Percentiles rank a stretch among this genome's conserved stretches.
These are phyloP conservation scores for Corythornis madagascariensis DNA, from an alignment of 2,113 vertebrate genomes.

Conservation along the genomic window DNA sequence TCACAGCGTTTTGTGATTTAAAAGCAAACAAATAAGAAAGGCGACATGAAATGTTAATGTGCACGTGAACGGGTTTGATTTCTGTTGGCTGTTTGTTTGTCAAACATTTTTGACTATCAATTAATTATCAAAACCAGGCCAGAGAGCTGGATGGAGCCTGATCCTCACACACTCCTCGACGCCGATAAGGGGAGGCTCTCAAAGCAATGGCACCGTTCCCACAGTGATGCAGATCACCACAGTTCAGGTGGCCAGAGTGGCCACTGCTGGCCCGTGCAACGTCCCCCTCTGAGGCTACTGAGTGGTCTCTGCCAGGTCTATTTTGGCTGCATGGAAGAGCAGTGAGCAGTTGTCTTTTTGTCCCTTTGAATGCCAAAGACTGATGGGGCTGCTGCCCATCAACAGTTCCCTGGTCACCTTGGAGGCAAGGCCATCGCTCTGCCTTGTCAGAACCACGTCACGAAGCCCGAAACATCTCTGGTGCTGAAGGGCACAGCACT, in stretches of 20 bases:
- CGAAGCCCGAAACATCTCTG: neutral
- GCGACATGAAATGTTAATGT: constrained; percentile 36
- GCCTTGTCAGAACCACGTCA: neutral
- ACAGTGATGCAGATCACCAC: fast-evolving
- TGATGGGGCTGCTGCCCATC: neutral
- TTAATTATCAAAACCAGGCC: constrained; percentile 45
- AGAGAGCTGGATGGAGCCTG: neutral
- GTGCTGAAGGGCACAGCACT: fast-evolving
- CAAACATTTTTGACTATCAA: constrained; percentile 29
- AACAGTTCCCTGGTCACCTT: neutral
- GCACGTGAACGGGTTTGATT: constrained; percentile 18
- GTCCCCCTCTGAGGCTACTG: neutral
- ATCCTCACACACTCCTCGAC: fast-evolving
- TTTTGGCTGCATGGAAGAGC: neutral
- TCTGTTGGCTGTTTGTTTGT: constrained; percentile 4
- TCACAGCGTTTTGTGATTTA: constrained; percentile 47
- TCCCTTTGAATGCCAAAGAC: neutral
- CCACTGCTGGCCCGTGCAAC: fast-evolving
- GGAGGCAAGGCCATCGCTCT: neutral
- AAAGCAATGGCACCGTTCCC: fast-evolving
- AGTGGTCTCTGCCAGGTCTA: neutral
- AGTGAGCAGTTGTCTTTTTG: neutral
- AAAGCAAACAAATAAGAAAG: constrained; percentile 55
- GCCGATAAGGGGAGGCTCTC: neutral
- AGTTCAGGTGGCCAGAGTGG: fast-evolving